Evolutionary conservation across 2,797 vertebrate genomes (phyloP).

Genomic region (Eulemur mongoz): DNA sequence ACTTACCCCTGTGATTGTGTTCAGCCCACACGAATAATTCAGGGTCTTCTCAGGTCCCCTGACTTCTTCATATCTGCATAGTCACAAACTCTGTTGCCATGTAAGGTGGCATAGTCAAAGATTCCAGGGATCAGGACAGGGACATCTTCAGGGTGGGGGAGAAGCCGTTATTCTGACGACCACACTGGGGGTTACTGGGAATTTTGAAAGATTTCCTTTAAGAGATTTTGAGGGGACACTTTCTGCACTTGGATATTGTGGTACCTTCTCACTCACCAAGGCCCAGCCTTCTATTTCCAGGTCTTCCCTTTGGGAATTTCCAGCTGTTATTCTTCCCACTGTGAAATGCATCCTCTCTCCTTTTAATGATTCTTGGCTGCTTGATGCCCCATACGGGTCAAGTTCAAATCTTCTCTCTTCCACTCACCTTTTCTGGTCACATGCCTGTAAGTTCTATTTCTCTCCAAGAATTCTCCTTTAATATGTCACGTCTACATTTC

Average conservation of each 20-base stretch:
- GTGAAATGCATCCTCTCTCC: background rate
- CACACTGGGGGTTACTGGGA: rapidly evolving
- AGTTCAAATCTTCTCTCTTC: background rate
- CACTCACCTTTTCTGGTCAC: background rate
- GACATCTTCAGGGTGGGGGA: rapidly evolving
- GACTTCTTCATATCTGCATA: too few species aligned
- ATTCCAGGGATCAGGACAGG: background rate
- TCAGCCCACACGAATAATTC: too few species aligned
- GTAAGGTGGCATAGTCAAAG: too few species aligned
- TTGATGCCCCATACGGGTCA: too few species aligned
- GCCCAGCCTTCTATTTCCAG: rapidly evolving
- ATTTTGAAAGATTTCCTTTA: background rate
- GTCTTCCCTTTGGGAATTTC: background rate
- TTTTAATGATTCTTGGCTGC: background rate
- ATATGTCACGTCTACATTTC: rapidly evolving
- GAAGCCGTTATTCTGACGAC: rapidly evolving
- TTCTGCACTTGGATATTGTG: rapidly evolving
- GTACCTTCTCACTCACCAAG: background rate
- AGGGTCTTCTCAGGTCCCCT: too few species aligned
- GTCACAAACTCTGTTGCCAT: too few species aligned
- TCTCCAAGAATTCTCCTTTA: background rate
- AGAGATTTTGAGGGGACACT: background rate
- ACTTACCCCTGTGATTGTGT: rapidly evolving
- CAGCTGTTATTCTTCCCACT: background rate
- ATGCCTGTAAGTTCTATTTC: background rate